Conservation (phyloP, 2,797 vertebrate genomes). For the Microcaecilia unicolor region DNA sequence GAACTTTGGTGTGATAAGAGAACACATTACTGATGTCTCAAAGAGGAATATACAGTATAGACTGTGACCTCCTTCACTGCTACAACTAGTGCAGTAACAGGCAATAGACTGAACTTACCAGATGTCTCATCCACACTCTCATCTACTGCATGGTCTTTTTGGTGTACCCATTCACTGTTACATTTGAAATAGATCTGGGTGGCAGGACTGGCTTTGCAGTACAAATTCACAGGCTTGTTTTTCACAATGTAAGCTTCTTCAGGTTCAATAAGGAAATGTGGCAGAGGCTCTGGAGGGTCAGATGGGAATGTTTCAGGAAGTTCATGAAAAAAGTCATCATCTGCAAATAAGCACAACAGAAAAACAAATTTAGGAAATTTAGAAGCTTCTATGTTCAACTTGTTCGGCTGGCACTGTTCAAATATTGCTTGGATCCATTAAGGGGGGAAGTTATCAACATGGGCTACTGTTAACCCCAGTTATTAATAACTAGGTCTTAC, state of each 20-base stretch:
- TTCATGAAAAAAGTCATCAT: conserved; percentile 90
- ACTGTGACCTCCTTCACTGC: too few relatives aligned
- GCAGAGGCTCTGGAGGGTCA: conserved; percentile 89
- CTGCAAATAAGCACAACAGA: conserved; percentile 40
- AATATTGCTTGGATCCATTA: too few relatives aligned
- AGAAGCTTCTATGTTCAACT: too few relatives aligned
- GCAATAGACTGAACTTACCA: too few relatives aligned
- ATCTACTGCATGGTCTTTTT: conserved; percentile 92
- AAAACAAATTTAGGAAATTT: neutral
- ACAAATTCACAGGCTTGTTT: conserved; percentile 93
- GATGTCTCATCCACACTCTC: conserved; percentile 92
- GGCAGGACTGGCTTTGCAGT: conserved; percentile 93
- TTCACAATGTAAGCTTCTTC: conserved; percentile 97
- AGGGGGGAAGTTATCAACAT: too few relatives aligned
- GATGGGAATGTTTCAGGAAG: conserved; percentile 94
- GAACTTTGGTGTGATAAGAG: too few relatives aligned
- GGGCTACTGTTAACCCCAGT: too few relatives aligned
- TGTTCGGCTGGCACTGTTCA: too few relatives aligned
- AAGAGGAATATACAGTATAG: too few relatives aligned
- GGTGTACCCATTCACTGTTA: conserved; percentile 97
- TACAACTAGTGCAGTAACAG: too few relatives aligned
- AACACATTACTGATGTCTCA: too few relatives aligned
- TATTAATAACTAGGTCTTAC: too few relatives aligned
- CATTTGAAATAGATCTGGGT: conserved; percentile 98
- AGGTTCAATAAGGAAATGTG: conserved; percentile 88